These are phyloP conservation scores for Morpho deidamia DNA, from an alignment of 2,888 invertebrate species.

Conservation along the genomic window DNA sequence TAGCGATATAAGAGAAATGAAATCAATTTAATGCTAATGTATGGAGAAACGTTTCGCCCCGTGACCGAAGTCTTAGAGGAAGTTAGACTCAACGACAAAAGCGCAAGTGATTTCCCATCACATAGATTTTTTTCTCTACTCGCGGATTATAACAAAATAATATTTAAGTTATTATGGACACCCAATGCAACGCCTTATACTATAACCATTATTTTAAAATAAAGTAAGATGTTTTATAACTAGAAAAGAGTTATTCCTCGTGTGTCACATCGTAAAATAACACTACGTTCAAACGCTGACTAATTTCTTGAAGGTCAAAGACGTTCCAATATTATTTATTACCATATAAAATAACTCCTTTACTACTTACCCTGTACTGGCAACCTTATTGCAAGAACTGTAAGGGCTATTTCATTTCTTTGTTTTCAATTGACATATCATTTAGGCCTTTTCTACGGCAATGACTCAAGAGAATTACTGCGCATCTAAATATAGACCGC, in stretches of 20 bases:
- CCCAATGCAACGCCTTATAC: no score
- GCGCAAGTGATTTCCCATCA: no score
- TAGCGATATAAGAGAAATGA: no score
- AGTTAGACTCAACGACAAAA: no score
- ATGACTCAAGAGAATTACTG: conserved; percentile 59
- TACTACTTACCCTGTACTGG: conserved; percentile 26
- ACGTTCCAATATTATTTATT: conserved; percentile 75
- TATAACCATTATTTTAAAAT: no score
- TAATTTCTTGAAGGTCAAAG: conserved; percentile 71
- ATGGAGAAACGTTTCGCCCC: no score
- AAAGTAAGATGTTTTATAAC: not conserved
- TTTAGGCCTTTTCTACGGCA: conserved; percentile 52
- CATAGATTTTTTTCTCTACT: no score
- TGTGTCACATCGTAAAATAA: conserved; percentile 28
- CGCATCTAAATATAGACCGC: conserved; percentile 54
- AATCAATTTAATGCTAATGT: no score
- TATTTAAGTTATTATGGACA: no score
- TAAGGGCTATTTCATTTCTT: conserved; percentile 38
- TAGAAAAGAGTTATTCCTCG: not conserved
- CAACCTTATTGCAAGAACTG: conserved; percentile 34
- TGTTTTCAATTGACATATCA: conserved; percentile 39
- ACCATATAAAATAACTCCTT: conserved; percentile 55
- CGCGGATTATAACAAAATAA: no score
- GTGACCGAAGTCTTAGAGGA: no score
- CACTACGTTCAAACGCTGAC: conserved; percentile 50